These are phyloP conservation scores for Gnathonemus longibarbis DNA, from an alignment of 2,113 vertebrate species.

Conservation along the genomic window DNA sequence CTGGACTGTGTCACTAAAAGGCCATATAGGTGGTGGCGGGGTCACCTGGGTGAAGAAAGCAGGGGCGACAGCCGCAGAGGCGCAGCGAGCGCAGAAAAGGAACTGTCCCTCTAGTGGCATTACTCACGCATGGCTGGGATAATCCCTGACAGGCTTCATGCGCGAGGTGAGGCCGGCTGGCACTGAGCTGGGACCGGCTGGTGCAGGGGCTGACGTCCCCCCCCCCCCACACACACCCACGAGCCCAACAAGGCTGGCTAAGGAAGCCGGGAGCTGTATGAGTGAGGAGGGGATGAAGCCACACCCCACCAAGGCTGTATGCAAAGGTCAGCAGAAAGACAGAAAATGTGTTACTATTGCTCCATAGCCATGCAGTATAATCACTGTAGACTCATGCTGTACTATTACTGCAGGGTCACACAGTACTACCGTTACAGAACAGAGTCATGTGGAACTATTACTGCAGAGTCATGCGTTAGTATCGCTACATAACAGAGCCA, in stretches of 20 bases:
- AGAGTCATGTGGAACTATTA: background rate
- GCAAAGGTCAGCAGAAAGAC: background rate
- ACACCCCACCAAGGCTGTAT: background rate
- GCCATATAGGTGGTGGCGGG: background rate
- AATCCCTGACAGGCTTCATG: background rate
- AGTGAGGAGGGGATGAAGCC: background rate
- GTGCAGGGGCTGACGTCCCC: background rate
- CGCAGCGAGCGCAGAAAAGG: background rate
- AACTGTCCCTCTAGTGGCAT: background rate
- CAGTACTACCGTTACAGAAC: background rate
- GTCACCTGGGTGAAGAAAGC: background rate
- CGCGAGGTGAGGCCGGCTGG: background rate
- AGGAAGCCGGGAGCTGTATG: background rate
- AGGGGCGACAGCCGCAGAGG: background rate
- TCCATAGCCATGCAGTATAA: background rate
- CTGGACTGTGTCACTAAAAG: background rate
- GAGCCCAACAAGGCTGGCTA: background rate
- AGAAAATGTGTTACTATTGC: background rate
- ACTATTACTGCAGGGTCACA: background rate
- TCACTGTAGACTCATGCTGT: background rate
- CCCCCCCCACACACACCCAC: background rate
- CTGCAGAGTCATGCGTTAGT: background rate
- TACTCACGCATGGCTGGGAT: slow-evolving; percentile 1
- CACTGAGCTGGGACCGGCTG: background rate
- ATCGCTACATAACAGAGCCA: background rate